Evolutionary conservation across 2,888 invertebrate genomes (phyloP).

Genomic region (Leptinotarsa rubiginosa): DNA sequence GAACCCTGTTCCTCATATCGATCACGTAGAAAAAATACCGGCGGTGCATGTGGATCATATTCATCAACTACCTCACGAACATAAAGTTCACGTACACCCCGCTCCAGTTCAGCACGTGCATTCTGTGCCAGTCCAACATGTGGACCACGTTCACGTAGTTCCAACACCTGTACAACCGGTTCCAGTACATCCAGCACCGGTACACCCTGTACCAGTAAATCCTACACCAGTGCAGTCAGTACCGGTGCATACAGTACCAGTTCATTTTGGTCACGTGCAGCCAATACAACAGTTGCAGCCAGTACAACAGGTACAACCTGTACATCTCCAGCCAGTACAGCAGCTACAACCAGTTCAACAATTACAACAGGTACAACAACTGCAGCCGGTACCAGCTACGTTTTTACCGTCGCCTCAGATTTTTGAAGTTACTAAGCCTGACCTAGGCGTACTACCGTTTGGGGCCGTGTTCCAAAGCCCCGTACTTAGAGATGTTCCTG

Average conservation of each 20-base stretch:
- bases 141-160: slow-evolving; percentile 34
- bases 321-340: slow-evolving; percentile 20
- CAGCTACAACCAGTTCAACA: slow-evolving; percentile 12
- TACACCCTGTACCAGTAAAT: slow-evolving; percentile 28
- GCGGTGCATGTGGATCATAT: slow-evolving; percentile 33
- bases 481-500: slow-evolving; percentile 47
- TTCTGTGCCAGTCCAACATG: slow-evolving; percentile 34
- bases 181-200: slow-evolving; percentile 36
- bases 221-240: background rate
- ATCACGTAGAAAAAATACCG: slow-evolving; percentile 42
- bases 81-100: slow-evolving; percentile 29
- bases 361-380: slow-evolving; percentile 35
- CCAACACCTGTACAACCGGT: slow-evolving; percentile 22
- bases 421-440: slow-evolving; percentile 58
- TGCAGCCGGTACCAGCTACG: slow-evolving; percentile 36
- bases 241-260: slow-evolving; percentile 25
- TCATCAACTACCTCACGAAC: slow-evolving; percentile 24
- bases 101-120: slow-evolving; percentile 43
- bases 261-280: slow-evolving; percentile 12
- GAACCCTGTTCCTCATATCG: slow-evolving; percentile 46
- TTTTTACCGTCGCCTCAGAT: slow-evolving; percentile 49
- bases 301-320: slow-evolving; percentile 16
- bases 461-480: slow-evolving; percentile 55
- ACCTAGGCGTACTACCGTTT: slow-evolving; percentile 57
- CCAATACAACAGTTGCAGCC: slow-evolving; percentile 25